Evolutionary conservation across 92 coral and sea anemone genomes (phyloP).

Genomic region (Pocillopora grandis): DNA sequence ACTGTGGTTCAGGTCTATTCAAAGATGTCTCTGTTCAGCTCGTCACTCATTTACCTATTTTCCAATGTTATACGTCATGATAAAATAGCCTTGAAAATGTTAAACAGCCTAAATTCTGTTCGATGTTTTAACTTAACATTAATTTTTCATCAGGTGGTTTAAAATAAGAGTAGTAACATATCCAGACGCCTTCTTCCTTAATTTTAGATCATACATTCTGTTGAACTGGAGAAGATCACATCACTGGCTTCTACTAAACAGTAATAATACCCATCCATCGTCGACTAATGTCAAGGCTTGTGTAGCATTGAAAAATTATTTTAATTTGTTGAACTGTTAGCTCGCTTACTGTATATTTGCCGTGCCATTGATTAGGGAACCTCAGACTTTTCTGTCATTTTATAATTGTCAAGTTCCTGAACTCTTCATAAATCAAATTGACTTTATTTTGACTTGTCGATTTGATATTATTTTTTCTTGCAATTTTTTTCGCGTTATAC

Average conservation of each 20-base stretch:
- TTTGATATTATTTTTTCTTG: not conserved
- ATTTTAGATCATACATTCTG: not conserved
- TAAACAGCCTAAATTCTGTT: not conserved
- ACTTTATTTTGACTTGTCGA: slow-evolving; percentile 6
- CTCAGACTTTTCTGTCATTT: not conserved
- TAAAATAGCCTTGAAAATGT: not conserved
- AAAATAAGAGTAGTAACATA: not conserved
- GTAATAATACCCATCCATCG: not conserved
- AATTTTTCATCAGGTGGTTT: not conserved
- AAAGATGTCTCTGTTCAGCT: too few relatives aligned
- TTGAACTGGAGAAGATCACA: not conserved
- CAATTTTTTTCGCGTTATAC: not conserved
- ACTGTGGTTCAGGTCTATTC: too few relatives aligned
- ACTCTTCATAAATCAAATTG: not conserved
- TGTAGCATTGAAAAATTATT: slow-evolving; percentile 1
- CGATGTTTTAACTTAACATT: not conserved
- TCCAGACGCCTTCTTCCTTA: not conserved
- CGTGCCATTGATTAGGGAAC: not conserved
- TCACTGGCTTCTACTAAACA: not conserved
- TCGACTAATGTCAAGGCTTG: not conserved
- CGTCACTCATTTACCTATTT: too few relatives aligned
- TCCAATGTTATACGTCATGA: not conserved
- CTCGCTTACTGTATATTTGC: not conserved
- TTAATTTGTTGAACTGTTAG: not conserved
- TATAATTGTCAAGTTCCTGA: not conserved